Conservation (phyloP, 2,113 vertebrate species). For the Macquaria ambigua region DNA sequence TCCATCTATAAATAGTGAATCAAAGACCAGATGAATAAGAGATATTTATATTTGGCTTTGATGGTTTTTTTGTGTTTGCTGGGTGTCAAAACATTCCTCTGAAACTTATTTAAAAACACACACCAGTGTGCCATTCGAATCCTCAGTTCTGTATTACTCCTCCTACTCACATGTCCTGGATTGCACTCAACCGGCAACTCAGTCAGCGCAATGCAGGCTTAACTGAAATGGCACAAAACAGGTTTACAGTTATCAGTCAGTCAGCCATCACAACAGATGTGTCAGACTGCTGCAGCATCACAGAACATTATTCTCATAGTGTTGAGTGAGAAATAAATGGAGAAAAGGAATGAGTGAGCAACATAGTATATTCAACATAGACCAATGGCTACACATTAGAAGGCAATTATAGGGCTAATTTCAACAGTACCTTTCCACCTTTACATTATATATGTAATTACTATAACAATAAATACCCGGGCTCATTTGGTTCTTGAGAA, state of each 20-base stretch:
- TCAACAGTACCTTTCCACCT: slow-evolving; percentile 65
- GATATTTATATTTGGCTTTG: slow-evolving; percentile 40
- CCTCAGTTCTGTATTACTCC: slow-evolving; percentile 10
- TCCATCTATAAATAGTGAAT: slow-evolving; percentile 38
- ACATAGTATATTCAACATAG: slow-evolving; percentile 78
- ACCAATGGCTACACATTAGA: slow-evolving; percentile 73
- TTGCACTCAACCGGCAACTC: slow-evolving; percentile 19
- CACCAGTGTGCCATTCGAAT: slow-evolving; percentile 29
- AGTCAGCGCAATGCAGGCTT: background rate
- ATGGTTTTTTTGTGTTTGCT: slow-evolving; percentile 11
- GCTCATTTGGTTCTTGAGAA: slow-evolving; percentile 78
- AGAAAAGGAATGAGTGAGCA: slow-evolving; percentile 63
- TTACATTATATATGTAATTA: slow-evolving; percentile 68
- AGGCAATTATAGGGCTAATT: slow-evolving; percentile 66
- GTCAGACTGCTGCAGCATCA: slow-evolving; percentile 20
- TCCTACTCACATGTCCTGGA: slow-evolving; percentile 10
- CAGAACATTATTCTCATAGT: slow-evolving; percentile 17
- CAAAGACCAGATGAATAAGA: slow-evolving; percentile 20
- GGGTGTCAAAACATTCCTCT: slow-evolving; percentile 11
- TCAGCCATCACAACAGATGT: slow-evolving; percentile 37
- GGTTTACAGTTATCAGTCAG: slow-evolving; percentile 6
- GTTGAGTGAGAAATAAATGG: slow-evolving; percentile 66
- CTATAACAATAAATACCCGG: slow-evolving; percentile 81
- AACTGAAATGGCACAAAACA: slow-evolving; percentile 14
- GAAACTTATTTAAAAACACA: slow-evolving; percentile 26